Evolutionary conservation across 2,888 invertebrate species (phyloP).

Genomic region (Pterobdella sp.): DNA sequence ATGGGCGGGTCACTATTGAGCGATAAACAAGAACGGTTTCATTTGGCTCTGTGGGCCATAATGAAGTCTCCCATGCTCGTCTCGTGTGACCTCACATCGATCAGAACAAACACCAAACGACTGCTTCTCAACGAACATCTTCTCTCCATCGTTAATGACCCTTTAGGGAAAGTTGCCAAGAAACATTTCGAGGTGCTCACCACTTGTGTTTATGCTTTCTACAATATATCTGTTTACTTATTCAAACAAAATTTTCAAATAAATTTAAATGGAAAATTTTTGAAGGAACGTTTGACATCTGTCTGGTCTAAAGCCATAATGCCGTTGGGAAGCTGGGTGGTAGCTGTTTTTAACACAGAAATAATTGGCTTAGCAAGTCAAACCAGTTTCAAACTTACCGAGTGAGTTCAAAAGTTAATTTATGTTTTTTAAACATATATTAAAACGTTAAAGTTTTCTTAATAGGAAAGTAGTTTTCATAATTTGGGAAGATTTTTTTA

Average conservation of each 20-base stretch:
- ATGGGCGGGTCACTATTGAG: slow-evolving; percentile 89
- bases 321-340: slow-evolving; percentile 37
- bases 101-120: slow-evolving; percentile 80
- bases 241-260: background rate
- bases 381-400: slow-evolving; percentile 31
- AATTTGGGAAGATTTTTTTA: too few relatives aligned
- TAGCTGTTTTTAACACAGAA: slow-evolving; percentile 37
- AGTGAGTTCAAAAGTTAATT: too few relatives aligned
- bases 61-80: slow-evolving; percentile 84
- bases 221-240: background rate
- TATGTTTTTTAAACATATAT: too few relatives aligned
- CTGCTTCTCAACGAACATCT: slow-evolving; percentile 83
- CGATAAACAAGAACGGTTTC: slow-evolving; percentile 85
- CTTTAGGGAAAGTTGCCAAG: slow-evolving; percentile 75
- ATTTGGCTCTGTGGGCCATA: slow-evolving; percentile 93
- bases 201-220: background rate
- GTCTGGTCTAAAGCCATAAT: slow-evolving; percentile 36
- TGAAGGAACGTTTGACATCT: slow-evolving; percentile 35
- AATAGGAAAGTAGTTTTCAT: too few relatives aligned
- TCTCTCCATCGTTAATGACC: slow-evolving; percentile 87
- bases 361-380: slow-evolving; percentile 35
- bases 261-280: background rate
- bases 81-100: slow-evolving; percentile 82
- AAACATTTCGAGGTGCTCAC: slow-evolving; percentile 32
- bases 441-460: too few relatives aligned